Percentiles rank a stretch among this genome's conserved stretches.
Conservation (phyloP, 2,888 invertebrate genomes). For the Pheosia tremula region DNA sequence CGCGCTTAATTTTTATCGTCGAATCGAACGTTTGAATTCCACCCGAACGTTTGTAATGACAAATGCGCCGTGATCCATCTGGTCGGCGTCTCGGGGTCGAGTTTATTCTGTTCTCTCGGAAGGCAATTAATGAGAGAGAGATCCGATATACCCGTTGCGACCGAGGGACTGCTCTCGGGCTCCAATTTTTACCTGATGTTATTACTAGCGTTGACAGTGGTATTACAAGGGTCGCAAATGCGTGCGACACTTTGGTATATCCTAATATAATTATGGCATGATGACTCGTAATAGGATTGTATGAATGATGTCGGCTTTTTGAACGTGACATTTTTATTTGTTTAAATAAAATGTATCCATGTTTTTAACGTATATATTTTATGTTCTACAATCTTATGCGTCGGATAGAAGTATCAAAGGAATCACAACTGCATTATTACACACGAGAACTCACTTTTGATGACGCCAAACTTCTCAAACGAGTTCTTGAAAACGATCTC, state of each 20-base stretch:
- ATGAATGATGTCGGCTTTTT: conserved; percentile 35
- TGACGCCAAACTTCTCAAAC: conserved; percentile 73
- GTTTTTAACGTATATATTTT: neutral
- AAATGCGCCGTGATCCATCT: conserved; percentile 66
- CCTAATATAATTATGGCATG: conserved; percentile 53
- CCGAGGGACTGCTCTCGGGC: conserved; percentile 64
- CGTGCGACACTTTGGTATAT: conserved; percentile 61
- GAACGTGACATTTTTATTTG: conserved; percentile 27
- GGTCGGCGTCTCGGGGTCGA: conserved; percentile 48
- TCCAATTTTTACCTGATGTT: conserved; percentile 80
- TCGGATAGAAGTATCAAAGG: conserved; percentile 30
- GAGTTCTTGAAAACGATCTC: conserved; percentile 68
- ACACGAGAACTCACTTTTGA: conserved; percentile 63
- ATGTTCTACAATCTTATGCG: conserved; percentile 21
- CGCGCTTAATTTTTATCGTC: conserved; percentile 66
- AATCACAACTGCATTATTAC: conserved; percentile 42
- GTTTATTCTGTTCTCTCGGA: conserved; percentile 50
- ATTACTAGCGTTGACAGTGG: conserved; percentile 74
- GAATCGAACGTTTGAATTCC: conserved; percentile 53
- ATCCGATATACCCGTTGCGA: conserved; percentile 61
- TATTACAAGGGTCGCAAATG: conserved; percentile 68
- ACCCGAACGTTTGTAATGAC: conserved; percentile 62
- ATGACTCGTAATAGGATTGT: conserved; percentile 51
- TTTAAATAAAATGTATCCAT: conserved; percentile 34
- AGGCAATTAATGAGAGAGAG: conserved; percentile 75